A percentile compares a stretch with the other conserved stretches of the same genome.
phyloP scores from a whole-genome alignment of 2,888 invertebrate genomes.

The Eristalis intricaria region DNA sequence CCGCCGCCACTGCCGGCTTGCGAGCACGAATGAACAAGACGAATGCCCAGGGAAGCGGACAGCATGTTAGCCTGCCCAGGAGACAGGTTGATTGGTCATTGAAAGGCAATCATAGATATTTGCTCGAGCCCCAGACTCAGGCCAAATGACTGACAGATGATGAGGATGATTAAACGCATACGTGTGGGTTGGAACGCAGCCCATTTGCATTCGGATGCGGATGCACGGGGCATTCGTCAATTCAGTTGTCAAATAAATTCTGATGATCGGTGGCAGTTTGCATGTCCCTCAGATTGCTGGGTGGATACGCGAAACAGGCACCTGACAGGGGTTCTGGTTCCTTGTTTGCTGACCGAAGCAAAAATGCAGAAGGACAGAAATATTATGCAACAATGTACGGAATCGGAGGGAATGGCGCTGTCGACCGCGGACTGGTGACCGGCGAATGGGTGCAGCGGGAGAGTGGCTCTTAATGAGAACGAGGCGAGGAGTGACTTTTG shows the following conservation, averaged over 20 bases:
- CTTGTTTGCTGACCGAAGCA: background rate
- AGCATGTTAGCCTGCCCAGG: background rate
- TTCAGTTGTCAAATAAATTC: conserved; percentile 24
- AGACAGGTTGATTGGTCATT: conserved; percentile 42
- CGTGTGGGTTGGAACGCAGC: conserved; percentile 12
- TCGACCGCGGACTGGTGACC: background rate
- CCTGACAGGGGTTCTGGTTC: background rate
- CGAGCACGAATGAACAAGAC: conserved; percentile 15
- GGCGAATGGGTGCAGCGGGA: background rate
- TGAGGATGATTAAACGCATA: conserved; percentile 32
- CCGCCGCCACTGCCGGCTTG: background rate
- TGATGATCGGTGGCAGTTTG: conserved; percentile 18
- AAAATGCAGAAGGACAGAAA: background rate
- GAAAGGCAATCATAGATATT: conserved; percentile 48
- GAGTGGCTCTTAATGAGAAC: background rate
- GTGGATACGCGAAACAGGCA: background rate
- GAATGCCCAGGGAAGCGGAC: conserved; percentile 28
- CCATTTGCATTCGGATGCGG: conserved; percentile 17
- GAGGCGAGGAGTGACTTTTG: background rate
- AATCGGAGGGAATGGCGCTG: background rate
- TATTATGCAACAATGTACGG: conserved; percentile 3
- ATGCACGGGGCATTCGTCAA: conserved; percentile 11
- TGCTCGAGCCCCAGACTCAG: conserved; percentile 2
- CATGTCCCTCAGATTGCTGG: conserved; percentile 6
- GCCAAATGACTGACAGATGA: conserved; percentile 27